phyloP scores from a whole-genome alignment of 2,113 vertebrate genomes.

The Nestor notabilis region DNA sequence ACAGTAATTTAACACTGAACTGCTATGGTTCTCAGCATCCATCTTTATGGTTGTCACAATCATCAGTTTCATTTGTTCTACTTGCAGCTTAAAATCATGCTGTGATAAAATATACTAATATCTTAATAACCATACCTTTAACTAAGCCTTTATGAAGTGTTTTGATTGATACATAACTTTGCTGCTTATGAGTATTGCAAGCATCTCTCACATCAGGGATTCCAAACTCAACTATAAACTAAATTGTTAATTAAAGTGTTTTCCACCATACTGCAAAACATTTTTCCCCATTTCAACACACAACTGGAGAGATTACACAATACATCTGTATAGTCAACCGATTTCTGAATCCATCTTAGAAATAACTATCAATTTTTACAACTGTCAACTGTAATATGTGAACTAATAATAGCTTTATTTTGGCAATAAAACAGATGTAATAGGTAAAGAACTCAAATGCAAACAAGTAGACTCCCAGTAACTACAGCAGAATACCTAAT shows the following conservation, averaged over 20 bases:
- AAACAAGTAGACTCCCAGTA: not conserved
- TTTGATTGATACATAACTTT: not conserved
- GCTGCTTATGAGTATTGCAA: not conserved
- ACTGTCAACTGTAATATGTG: not conserved
- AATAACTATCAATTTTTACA: not conserved
- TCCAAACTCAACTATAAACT: not conserved
- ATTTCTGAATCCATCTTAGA: not conserved
- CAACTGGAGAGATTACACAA: not conserved
- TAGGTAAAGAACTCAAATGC: not conserved
- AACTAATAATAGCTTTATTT: not conserved
- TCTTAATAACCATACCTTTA: not conserved
- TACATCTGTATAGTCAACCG: not conserved
- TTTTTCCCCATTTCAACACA: not conserved
- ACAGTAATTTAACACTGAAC: not conserved
- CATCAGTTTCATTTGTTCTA: not conserved
- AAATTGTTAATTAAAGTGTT: not conserved
- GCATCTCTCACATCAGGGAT: not conserved
- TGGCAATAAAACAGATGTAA: not conserved
- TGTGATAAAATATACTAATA: not conserved
- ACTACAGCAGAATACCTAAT: not conserved
- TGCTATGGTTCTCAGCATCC: not conserved
- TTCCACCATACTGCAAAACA: not conserved
- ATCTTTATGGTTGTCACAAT: not conserved
- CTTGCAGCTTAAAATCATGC: not conserved
- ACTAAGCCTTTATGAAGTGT: not conserved